These are phyloP conservation scores for Xiphophorus couchianus DNA, from an alignment of 2,113 vertebrate species.

Conservation along the genomic window DNA sequence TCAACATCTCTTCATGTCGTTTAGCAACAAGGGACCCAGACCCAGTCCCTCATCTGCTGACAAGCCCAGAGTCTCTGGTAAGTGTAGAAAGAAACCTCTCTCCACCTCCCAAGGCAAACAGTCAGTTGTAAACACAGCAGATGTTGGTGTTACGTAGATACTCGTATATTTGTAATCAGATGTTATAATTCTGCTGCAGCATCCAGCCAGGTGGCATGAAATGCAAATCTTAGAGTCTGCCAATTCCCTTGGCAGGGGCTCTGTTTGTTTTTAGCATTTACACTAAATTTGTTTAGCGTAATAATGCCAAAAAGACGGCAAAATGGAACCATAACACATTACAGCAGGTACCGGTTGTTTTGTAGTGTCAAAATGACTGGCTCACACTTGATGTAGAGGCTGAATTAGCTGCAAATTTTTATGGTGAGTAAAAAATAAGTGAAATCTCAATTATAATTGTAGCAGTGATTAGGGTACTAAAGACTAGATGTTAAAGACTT, in stretches of 20 bases:
- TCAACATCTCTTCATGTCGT: constrained; percentile 92
- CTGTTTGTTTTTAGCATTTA: constrained; percentile 51
- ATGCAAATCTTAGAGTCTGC: constrained; percentile 37
- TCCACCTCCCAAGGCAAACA: constrained; percentile 12
- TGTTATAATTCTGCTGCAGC: constrained; percentile 21
- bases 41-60: constrained; percentile 85
- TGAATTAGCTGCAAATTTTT: neutral
- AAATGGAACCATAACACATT: constrained; percentile 7
- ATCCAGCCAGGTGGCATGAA: neutral
- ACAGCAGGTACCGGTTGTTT: neutral
- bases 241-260: constrained; percentile 44
- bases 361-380: neutral
- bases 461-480: no score
- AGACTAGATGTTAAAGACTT: no score
- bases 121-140: neutral
- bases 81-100: constrained; percentile 26
- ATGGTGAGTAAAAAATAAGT: neutral
- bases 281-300: constrained; percentile 19
- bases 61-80: constrained; percentile 77
- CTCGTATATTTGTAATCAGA: constrained; percentile 9
- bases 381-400: neutral
- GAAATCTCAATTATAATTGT: neutral
- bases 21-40: constrained; percentile 87
- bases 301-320: constrained; percentile 14
- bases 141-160: constrained; percentile 5